Base-by-base conservation (phyloP, 1,140 invertebrate species). In the Asbolus verrucosus region DNA sequence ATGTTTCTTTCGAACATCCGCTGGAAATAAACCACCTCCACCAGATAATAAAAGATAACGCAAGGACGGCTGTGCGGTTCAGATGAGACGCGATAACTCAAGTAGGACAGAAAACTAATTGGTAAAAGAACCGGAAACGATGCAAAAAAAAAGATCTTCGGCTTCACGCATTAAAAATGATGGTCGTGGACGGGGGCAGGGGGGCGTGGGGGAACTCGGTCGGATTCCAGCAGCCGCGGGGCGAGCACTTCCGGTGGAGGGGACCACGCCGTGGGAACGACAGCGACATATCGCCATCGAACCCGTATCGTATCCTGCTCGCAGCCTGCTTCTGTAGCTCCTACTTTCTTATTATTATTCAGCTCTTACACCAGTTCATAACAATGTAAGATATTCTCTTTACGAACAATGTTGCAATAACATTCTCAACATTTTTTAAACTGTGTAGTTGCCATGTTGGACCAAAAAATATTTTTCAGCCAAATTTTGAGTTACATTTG, bases 71-170 rank as follows among this genome's bases (percentile, higher is more conserved):
- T 21, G 11, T 36, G 33, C 33, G 33, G 6, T 36, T 36, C 33
- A 62, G 31, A 41, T 62, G 1, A 46, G 43, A 46, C 30, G 6
- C 38, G 39, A 65, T 65, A 65, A 65, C 21, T 65, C 62, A 65
- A 65, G 16, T 65, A 18, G 62, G 62, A 65, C 33, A 43, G 62
- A 65, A 69, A 66, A 68, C 68, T 75, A 75, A 73, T 75, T 73
- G 73, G 73, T 75, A 71, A 75, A 73, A 75, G 71, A 73, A 75
- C 67, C 73, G 73, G 73, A 75, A 75, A 75, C 43, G 71, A 13
- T 67, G 68, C 71, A 73, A 75, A 75, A 75, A n/a, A 75, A 72
- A 24, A 54, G 65, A 71, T 68, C 69, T 69, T 67, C 50, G 11
- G 54, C 69, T 67, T 69, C 71, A 72, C 71, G 71, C 71, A 69